phyloP scores from a whole-genome alignment of 2,888 invertebrate species.

The Labia minor region DNA sequence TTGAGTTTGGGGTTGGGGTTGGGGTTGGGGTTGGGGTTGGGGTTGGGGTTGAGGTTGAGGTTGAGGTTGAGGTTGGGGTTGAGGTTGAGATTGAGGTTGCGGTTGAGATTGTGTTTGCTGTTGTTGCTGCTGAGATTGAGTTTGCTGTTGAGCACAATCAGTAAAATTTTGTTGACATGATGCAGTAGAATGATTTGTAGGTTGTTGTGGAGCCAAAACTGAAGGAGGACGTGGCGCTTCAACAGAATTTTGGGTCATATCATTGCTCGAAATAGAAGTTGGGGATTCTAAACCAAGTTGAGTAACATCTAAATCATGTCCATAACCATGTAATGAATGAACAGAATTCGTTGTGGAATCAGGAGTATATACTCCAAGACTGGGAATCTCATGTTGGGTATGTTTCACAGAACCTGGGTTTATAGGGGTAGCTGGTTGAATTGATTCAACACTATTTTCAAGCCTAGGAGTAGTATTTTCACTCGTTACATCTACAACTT shows the following conservation, averaged over 20 bases:
- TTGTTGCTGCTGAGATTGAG: conserved; percentile 28
- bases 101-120: conserved; percentile 31
- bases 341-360: conserved; percentile 75
- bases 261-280: conserved; percentile 69
- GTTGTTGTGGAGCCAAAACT: conserved; percentile 37
- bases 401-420: conserved; percentile 41
- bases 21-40: conserved; percentile 37
- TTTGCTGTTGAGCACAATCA: conserved; percentile 49
- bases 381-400: conserved; percentile 53
- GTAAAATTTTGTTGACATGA: conserved; percentile 44
- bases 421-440: conserved; percentile 30
- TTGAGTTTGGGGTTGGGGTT: conserved; percentile 35
- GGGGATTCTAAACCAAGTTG: conserved; percentile 81
- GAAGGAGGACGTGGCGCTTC: conserved; percentile 48
- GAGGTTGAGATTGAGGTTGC: conserved; percentile 34
- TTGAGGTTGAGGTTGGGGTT: conserved; percentile 29
- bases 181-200: conserved; percentile 28
- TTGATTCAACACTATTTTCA: conserved; percentile 30
- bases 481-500: conserved; percentile 29
- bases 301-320: conserved; percentile 70
- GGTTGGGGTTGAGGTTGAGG: conserved; percentile 30
- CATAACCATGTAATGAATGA: conserved; percentile 65
- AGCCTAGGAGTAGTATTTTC: conserved; percentile 39
- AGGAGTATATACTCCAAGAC: conserved; percentile 76
- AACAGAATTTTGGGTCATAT: conserved; percentile 63